Evolutionary conservation across 2,888 invertebrate genomes (phyloP), one percentile per base, ranked within the genome.

Genomic region (Amiota mariae): DNA sequence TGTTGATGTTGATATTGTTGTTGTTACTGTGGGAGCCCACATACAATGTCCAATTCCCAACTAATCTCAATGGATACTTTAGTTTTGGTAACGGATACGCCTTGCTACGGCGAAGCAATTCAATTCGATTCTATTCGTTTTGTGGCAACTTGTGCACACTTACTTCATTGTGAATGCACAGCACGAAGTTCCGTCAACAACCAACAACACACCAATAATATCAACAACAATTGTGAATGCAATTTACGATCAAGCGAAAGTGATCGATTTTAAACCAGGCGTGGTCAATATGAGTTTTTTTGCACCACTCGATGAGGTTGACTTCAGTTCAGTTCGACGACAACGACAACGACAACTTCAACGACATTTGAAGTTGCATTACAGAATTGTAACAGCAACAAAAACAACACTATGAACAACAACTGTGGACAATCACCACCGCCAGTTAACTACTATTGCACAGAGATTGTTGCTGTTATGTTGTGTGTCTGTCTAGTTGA

Each of bases 201-300:
- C 70, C 73, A 64, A 73, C 70, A 68, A 67, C 73, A 73, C 70
- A 68, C 63, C 73, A 67, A 61, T 68, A 78, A 72, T 68, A 71
- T 49, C 59, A 61, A 70, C 70, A 61, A 63, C 72, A 76, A 71
- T 18, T 56, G 66, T 20, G 13, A 15, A 51, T 12, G n/a, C 78
- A 80, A 81, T 78, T 78, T 78, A 77, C 76, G 79, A 78, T 75
- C 70, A 84, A 85, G 82, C 85, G 86, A 84, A 84, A 84, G 84
- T 84, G 86, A 84, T 84, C 84, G 86, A 86, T 86, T 85, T 86
- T 86, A 74, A 84, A 70, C 77, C 84, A 81, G 84, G 84, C 86
- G 84, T 86, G 84, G 86, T 75, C 63, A 68, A 46, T 72, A 20
- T 64, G 74, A 77, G 75, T 79, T 75, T 79, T 82, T 80, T 78